Conservation (phyloP, 2,113 vertebrate genomes). For the Procavia capensis region DNA sequence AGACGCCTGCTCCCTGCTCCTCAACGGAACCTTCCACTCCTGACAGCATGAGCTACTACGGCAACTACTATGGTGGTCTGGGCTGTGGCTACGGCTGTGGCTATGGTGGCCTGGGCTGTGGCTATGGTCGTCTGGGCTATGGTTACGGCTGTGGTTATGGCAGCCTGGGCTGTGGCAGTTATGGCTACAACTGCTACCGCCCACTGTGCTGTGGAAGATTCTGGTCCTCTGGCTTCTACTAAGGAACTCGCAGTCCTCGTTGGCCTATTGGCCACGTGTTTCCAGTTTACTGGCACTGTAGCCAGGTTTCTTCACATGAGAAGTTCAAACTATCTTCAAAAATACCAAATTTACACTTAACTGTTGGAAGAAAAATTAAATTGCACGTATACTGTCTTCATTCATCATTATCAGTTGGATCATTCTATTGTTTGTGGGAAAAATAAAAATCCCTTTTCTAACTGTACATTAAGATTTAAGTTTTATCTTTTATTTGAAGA, state of each 20-base stretch:
- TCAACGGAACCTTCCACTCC: too few relatives aligned
- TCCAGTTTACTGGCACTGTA: neutral
- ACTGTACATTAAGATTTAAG: too few relatives aligned
- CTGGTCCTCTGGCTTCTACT: conserved; percentile 21
- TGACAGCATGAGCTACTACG: too few relatives aligned
- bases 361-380: neutral
- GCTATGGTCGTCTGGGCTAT: neutral
- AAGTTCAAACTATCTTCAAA: neutral
- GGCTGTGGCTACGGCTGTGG: neutral
- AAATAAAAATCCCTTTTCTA: too few relatives aligned
- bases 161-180: neutral
- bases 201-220: neutral
- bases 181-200: neutral
- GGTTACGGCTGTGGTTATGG: neutral
- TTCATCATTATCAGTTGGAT: neutral
- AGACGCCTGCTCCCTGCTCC: too few relatives aligned
- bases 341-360: neutral
- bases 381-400: neutral
- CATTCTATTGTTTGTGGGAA: neutral
- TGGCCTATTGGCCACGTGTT: accelerated
- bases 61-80: neutral
- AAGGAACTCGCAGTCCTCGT: neutral
- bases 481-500: too few relatives aligned
- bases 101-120: neutral
- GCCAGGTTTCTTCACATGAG: neutral